phyloP scores from a whole-genome alignment of 2,797 vertebrate genomes.

The Cossypha polioptera region DNA sequence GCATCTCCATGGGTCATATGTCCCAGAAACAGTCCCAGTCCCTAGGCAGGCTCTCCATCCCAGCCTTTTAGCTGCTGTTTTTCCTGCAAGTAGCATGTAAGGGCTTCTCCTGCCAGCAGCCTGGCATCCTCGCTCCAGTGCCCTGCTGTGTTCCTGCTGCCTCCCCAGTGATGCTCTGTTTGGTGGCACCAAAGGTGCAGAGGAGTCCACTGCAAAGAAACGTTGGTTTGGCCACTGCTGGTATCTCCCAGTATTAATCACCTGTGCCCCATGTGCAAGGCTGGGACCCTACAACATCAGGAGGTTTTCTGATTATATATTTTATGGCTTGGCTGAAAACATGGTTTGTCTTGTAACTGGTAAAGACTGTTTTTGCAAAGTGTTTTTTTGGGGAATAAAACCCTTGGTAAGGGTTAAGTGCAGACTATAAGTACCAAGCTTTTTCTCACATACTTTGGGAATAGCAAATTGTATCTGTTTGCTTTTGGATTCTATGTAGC shows the following conservation, averaged over 20 bases:
- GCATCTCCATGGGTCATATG: fast-evolving
- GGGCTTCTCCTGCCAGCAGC: neutral
- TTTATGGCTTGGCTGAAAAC: neutral
- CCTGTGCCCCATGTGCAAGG: neutral
- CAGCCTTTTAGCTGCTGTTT: neutral
- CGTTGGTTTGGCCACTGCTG: neutral
- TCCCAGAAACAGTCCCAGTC: neutral
- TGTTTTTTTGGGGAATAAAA: neutral
- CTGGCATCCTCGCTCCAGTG: neutral
- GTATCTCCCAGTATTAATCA: neutral
- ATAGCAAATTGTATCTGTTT: neutral
- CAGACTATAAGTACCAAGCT: neutral
- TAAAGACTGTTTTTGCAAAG: neutral
- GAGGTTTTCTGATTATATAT: neutral
- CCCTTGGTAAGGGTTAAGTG: neutral
- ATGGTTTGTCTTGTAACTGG: neutral
- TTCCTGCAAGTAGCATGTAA: neutral
- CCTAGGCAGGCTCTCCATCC: neutral
- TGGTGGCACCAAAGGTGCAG: neutral
- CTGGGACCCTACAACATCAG: neutral
- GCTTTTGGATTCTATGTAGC: neutral
- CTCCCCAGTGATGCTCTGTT: fast-evolving
- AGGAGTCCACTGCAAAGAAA: neutral
- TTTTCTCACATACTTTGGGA: neutral
- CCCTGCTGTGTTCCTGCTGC: neutral